Evolutionary conservation across 2,797 vertebrate genomes (phyloP).

Genomic region (Acanthornis magna): DNA sequence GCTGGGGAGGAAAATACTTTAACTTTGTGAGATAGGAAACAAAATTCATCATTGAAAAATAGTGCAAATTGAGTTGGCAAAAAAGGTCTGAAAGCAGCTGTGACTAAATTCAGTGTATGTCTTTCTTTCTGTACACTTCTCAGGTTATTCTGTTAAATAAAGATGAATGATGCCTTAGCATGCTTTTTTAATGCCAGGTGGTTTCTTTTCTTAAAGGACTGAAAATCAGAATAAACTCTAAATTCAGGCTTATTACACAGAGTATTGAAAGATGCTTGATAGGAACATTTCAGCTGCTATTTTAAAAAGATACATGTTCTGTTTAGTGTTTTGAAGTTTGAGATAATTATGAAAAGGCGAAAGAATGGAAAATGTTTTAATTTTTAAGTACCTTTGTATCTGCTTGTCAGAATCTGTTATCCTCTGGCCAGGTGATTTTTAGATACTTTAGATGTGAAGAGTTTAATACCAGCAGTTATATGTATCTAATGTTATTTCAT

Average conservation of each 20-base stretch:
- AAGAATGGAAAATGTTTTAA: neutral
- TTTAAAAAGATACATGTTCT: neutral
- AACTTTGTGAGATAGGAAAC: neutral
- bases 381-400: neutral
- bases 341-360: neutral
- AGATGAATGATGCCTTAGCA: neutral
- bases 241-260: neutral
- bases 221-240: neutral
- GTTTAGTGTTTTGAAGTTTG: neutral
- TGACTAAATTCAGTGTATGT: neutral
- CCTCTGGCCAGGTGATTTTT: neutral
- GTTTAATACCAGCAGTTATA: neutral
- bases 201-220: neutral
- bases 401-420: neutral
- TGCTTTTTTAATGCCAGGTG: neutral
- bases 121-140: neutral
- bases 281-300: neutral
- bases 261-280: neutral
- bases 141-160: neutral
- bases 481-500: neutral
- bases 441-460: neutral
- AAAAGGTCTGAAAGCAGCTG: neutral
- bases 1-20: neutral
- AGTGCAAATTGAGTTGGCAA: neutral
- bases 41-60: neutral